Conservation (phyloP, 2,113 vertebrate species). For the Psammodynastes pulverulentus region DNA sequence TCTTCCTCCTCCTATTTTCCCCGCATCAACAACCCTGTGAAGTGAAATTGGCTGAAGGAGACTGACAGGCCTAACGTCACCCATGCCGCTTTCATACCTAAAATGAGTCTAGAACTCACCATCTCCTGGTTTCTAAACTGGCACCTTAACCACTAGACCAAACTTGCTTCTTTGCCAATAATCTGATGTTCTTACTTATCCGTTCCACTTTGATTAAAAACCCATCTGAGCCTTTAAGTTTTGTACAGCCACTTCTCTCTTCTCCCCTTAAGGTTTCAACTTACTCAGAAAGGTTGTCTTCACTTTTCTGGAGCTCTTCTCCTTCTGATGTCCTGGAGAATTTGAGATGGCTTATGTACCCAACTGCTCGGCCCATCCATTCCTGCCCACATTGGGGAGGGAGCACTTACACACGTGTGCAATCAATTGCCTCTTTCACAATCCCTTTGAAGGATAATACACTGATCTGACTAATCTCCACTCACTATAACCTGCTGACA, state of each 20-base stretch:
- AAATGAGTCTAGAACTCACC: neutral
- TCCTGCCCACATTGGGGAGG: neutral
- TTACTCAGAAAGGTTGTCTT: neutral
- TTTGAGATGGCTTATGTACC: conserved; percentile 1
- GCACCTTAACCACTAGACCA: neutral
- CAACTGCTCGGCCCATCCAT: neutral
- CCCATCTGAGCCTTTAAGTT: neutral
- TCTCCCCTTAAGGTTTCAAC: neutral
- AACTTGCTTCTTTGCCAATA: neutral
- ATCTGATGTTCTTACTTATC: neutral
- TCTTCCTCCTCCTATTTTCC: neutral
- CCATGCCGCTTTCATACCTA: neutral
- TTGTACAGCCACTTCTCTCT: neutral
- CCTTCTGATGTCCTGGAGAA: neutral
- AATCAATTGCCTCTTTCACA: neutral
- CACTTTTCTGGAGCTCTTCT: neutral
- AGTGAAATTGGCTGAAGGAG: neutral
- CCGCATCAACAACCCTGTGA: neutral
- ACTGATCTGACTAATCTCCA: neutral
- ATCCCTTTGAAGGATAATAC: neutral
- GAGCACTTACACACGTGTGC: neutral
- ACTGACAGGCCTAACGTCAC: neutral
- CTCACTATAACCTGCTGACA: neutral
- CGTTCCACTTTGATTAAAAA: neutral
- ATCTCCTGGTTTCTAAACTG: neutral